Base-by-base conservation (phyloP, 2,113 vertebrate species). In the Oenanthe oenanthe region DNA sequence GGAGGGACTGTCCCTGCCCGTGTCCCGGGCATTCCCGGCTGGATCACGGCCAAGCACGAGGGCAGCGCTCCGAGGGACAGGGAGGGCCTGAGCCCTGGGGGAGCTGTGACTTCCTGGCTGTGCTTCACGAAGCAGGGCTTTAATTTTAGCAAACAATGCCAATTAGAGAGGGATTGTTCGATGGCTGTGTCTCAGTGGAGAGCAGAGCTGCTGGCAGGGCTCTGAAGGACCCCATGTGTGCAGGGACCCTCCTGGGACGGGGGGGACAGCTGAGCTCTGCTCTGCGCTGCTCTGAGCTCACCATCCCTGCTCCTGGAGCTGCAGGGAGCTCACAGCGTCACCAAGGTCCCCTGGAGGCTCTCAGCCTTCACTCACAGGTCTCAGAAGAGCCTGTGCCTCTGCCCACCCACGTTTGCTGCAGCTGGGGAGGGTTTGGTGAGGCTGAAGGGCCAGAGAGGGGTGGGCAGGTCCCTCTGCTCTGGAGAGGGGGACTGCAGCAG, bases 91-190 rank as follows among this genome's bases (percentile, higher is more conserved):
- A 34, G 67, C 74, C 58, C 75, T 67, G 31, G 48, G 85, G 60
- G 61, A 93, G 16, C 78, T 68, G 29, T 42, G 56, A 45, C 67
- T 83, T 38, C 63, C 82, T 92, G 82, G 81, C 89, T 88, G 51
- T 11, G 26, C 38, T 83, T 93, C 75, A 51, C 6, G 34, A 94
- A 89, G 71, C 8, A 80, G 51, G 61, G 62, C 73, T 76, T 53
- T 94, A 94, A 94, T 96, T 92, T 95, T 93, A 95, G 82, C 85
- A 78, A 86, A 96, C 94, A 96, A 96, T 96, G 92, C 63, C 85
- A 90, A 88, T 95, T 96, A 94, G 51, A 86, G 88, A 80, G 40
- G 48, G 85, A 92, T 94, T 93, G 90, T 93, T 96, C 60, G 17
- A 88, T 43, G 88, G 48, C 63, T 96, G 62, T 2, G 3, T 91